These are phyloP conservation scores for Berghia stephanieae DNA, from an alignment of 1,140 invertebrate species.

Conservation along the genomic window DNA sequence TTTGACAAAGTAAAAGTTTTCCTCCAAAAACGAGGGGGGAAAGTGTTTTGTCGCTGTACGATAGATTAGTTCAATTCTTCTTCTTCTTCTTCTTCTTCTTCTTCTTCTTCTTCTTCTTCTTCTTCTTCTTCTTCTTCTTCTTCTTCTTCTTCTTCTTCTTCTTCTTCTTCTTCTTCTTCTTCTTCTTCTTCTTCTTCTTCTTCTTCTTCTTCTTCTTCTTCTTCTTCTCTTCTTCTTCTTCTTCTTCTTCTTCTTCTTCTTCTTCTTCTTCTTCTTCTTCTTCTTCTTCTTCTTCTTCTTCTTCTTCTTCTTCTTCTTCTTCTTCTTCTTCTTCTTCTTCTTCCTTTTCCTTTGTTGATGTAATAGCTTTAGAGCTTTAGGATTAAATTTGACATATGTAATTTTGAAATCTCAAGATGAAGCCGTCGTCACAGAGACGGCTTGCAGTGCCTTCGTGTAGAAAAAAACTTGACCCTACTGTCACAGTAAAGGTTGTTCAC, in stretches of 20 bases:
- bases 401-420: no score
- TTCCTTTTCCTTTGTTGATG: conserved; percentile 2
- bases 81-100: neutral
- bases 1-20: no score
- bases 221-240: conserved; percentile 15
- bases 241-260: conserved; percentile 16
- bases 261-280: conserved; percentile 16
- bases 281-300: conserved; percentile 17
- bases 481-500: no score
- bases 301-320: conserved; percentile 13
- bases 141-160: neutral
- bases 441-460: no score
- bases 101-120: neutral
- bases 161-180: neutral
- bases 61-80: no score
- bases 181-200: conserved; percentile 16
- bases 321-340: conserved; percentile 13
- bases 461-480: no score
- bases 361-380: no score
- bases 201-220: conserved; percentile 17
- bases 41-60: no score
- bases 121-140: neutral
- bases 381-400: no score
- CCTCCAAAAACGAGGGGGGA: no score
- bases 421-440: no score